Conservation (phyloP, 2,888 invertebrate genomes). For the Encarsia formosa region DNA sequence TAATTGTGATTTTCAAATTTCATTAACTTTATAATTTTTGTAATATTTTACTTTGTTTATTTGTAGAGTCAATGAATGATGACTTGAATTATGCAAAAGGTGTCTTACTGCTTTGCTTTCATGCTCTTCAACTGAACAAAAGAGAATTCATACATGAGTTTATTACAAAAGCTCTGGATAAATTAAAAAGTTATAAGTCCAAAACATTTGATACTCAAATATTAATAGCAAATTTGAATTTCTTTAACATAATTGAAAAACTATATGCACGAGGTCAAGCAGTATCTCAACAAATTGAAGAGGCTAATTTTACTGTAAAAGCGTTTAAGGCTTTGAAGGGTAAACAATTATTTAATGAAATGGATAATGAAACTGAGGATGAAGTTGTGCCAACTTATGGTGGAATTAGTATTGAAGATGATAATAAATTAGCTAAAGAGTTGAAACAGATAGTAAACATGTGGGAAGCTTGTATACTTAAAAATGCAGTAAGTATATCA, state of each 20-base stretch:
- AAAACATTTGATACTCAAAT: conserved; percentile 25
- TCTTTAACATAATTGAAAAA: conserved; percentile 36
- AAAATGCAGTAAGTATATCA: conserved; percentile 35
- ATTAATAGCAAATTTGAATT: conserved; percentile 38
- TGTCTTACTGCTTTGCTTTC: conserved; percentile 37
- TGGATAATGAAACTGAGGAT: conserved; percentile 23
- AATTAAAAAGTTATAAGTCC: conserved; percentile 25
- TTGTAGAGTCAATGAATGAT: conserved; percentile 20
- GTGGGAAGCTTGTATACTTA: conserved; percentile 36
- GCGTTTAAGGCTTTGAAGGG: conserved; percentile 13
- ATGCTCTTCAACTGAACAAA: conserved; percentile 32
- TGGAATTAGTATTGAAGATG: conserved; percentile 40
- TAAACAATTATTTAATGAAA: conserved; percentile 6
- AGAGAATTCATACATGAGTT: conserved; percentile 26
- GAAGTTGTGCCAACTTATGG: conserved; percentile 42
- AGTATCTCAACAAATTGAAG: conserved; percentile 19
- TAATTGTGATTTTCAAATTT: background rate
- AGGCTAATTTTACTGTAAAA: conserved; percentile 22
- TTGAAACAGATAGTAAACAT: conserved; percentile 32
- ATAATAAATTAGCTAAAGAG: conserved; percentile 30
- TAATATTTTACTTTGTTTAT: background rate
- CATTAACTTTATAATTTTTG: background rate
- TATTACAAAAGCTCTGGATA: conserved; percentile 29
- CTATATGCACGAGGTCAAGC: conserved; percentile 28
- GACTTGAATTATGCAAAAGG: conserved; percentile 33